Conservation (phyloP, 2,888 invertebrate genomes). For the Leucania comma region DNA sequence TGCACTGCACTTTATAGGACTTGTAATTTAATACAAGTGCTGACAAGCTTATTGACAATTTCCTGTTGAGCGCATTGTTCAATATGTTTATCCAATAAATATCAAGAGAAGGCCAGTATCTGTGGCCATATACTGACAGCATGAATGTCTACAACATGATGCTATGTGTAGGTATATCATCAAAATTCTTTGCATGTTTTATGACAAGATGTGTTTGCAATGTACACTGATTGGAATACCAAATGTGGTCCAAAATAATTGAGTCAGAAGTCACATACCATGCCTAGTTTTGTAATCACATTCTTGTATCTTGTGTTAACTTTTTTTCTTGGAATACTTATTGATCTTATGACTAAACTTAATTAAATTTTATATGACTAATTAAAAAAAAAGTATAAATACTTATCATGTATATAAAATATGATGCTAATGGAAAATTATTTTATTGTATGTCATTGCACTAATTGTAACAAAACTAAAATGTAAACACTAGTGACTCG, state of each 20-base stretch:
- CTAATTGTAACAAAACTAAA: constrained; percentile 8
- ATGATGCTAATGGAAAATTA: not conserved
- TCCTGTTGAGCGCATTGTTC: constrained; percentile 83
- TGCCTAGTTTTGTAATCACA: constrained; percentile 59
- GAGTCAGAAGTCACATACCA: constrained; percentile 67
- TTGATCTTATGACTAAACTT: constrained; percentile 14
- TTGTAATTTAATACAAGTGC: constrained; percentile 73
- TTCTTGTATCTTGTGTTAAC: constrained; percentile 58
- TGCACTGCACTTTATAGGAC: constrained; percentile 62
- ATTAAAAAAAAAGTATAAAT: too few relatives aligned
- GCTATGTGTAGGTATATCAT: constrained; percentile 57
- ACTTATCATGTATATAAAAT: too few relatives aligned
- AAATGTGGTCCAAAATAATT: constrained; percentile 70
- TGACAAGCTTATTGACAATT: constrained; percentile 85
- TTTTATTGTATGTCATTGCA: not conserved
- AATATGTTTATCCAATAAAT: constrained; percentile 84
- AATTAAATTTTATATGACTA: constrained; percentile 1
- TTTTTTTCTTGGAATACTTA: constrained; percentile 34
- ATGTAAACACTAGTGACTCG: constrained; percentile 2
- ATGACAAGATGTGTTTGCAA: constrained; percentile 70
- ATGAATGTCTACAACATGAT: constrained; percentile 47
- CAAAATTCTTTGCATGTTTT: constrained; percentile 69
- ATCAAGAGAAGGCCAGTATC: constrained; percentile 69
- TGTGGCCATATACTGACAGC: constrained; percentile 45
- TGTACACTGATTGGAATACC: constrained; percentile 73